Evolutionary conservation across 2,113 vertebrate genomes (phyloP), one percentile per base, ranked within the genome.

Genomic region (Lates calcarifer): DNA sequence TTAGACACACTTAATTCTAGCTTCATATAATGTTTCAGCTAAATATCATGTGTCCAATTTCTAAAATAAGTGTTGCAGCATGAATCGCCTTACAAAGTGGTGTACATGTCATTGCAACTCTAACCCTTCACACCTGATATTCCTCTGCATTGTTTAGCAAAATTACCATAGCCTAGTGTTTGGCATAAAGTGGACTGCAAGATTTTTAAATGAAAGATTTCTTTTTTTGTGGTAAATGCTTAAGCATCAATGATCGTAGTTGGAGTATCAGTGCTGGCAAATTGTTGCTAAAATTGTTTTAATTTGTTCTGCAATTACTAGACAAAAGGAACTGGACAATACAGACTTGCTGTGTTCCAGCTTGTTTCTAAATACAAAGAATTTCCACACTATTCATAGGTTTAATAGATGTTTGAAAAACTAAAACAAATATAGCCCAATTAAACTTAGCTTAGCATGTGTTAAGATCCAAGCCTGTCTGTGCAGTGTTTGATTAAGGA

Each of bases 21-120:
- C 67, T 17, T 62, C 60, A 51, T 73, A 85, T 92, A 43, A 83
- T 67, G 71, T 90, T 90, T 86, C 78, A 70, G 22, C 47, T 60
- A 26, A 47, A 76, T 82, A 88, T 90, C 66, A 47, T 29, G 78
- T 90, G 84, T 87, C 82, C 61, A 69, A 35, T 74, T 79, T 79
- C 82, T 69, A 79, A 89, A 90, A 92, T 87, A 65, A 90, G 68
- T 69, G 43, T 45, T 55, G 82, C 69, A 28, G 61, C 39, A 83
- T 65, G 53, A 91, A 85, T 84, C 68, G 57, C 57, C 66, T 79
- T 87, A 78, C 81, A 79, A 77, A 56, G 65, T 3, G 35, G 61
- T 14, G 22, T 39, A 71, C 66, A 60, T 64, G 39, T 88, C 85
- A 86, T 72, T 68, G 60, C 72, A 79, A 77, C 69, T 74, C 75